Base-by-base conservation (phyloP, 2,888 invertebrate genomes). In the Epinotia brunnichana region DNA sequence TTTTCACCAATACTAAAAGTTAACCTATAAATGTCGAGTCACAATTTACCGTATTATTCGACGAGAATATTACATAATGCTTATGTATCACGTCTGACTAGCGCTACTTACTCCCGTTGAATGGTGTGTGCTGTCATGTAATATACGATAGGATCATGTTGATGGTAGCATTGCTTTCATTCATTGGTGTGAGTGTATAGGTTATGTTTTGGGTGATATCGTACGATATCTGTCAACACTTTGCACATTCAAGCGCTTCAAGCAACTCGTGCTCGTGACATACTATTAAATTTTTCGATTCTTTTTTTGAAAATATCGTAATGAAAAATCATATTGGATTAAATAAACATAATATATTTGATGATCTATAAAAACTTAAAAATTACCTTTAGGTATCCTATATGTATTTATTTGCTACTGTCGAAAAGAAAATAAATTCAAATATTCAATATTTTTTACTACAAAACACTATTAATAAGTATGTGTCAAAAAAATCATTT, bases 171-270 rank as follows among this genome's bases (percentile, higher is more conserved):
- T 62, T 69, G 69, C 44, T 35, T 51, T 19, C 19, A 21, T 24
- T 64, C 53, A 60, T 54, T 54, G 63, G 64, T 64, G 44, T 54
- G 35, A 64, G 61, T 35, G 39, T 71, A 60, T 78, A 83, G 83
- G 83, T 85, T 84, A 84, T 79, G 76, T 79, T 70, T 77, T 64
- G 62, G 35, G 74, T 73, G 70, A 80, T 24, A 66, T 83, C 82
- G 77, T 82, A 80, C 79, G 82, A 83, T 75, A 60, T 75, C 70
- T 72, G 61, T 66, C 69, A 67, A 60, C 71, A 61, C 72, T 73
- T 70, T 73, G 41, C 44, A 24, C 61, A 64, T 64, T 21, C 48
- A 60, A 79, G 79, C 80, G 76, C 69, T 72, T 80, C 11, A 59
- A 86, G 84, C 85, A 76, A 76, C 79, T 75, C n/a, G 15, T 44